Evolutionary conservation across 2,113 vertebrate genomes (phyloP).

Genomic region (Picathartes gymnocephalus): DNA sequence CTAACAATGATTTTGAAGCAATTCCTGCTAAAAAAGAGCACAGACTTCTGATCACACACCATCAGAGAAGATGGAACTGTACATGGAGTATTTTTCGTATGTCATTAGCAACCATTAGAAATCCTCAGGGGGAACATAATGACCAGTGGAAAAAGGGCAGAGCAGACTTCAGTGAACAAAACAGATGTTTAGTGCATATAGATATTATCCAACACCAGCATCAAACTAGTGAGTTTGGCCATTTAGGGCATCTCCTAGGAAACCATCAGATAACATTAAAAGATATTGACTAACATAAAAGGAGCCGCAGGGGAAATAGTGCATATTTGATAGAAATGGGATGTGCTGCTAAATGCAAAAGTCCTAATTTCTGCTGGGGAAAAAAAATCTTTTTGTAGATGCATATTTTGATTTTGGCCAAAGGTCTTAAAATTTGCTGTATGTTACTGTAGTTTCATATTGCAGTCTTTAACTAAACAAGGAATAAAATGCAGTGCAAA

Average conservation of each 20-base stretch:
- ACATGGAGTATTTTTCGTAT: constrained; percentile 37
- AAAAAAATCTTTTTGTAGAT: background rate
- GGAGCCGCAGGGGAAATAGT: constrained; percentile 62
- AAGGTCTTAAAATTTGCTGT: background rate
- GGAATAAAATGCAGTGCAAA: background rate
- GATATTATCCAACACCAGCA: constrained; percentile 69
- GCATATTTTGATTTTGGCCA: background rate
- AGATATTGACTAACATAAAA: constrained; percentile 76
- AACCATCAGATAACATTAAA: constrained; percentile 76
- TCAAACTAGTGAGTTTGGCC: constrained; percentile 64
- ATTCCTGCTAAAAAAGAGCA: constrained; percentile 18
- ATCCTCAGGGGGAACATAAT: constrained; percentile 55
- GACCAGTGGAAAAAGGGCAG: constrained; percentile 65
- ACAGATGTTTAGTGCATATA: constrained; percentile 71
- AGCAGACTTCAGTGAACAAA: constrained; percentile 68
- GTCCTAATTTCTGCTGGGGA: constrained; percentile 48
- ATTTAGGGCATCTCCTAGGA: constrained; percentile 79
- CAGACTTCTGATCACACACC: constrained; percentile 15
- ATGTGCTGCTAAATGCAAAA: constrained; percentile 40
- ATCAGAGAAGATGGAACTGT: constrained; percentile 12
- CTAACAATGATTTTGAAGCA: constrained; percentile 51
- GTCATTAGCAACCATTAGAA: constrained; percentile 65
- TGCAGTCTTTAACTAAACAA: constrained; percentile 2
- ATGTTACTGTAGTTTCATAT: background rate
- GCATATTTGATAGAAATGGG: constrained; percentile 54